Percentiles rank a stretch among this genome's conserved stretches.
These are phyloP conservation scores for Polydrusus tereticollis DNA, from an alignment of 2,888 invertebrate species.

Conservation along the genomic window DNA sequence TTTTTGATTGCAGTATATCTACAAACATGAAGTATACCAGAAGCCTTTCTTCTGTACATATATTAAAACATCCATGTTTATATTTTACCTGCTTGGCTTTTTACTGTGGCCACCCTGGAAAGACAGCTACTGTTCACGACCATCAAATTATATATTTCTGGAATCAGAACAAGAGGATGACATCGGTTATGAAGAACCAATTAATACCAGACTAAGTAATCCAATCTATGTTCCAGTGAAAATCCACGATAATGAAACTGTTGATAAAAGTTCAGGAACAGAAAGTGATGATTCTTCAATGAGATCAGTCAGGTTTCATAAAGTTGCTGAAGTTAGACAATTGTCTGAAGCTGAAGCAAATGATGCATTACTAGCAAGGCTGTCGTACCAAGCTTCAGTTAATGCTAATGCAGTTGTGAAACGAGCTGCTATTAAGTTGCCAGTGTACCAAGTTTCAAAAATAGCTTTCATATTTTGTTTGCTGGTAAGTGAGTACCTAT, in stretches of 20 bases:
- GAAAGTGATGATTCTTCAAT: constrained; percentile 82
- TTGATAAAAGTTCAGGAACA: constrained; percentile 76
- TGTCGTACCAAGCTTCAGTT: constrained; percentile 94
- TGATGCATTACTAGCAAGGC: constrained; percentile 90
- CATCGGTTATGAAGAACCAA: constrained; percentile 78
- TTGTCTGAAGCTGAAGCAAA: constrained; percentile 93
- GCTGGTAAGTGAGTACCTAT: constrained; percentile 73
- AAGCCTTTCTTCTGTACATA: constrained; percentile 98
- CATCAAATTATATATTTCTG: constrained; percentile 80
- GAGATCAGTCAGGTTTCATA: constrained; percentile 86
- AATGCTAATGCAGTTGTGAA: constrained; percentile 85
- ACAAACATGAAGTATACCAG: constrained; percentile 85
- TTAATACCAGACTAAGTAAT: constrained; percentile 75
- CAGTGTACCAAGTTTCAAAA: constrained; percentile 82
- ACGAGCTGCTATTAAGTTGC: constrained; percentile 81
- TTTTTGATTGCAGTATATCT: constrained; percentile 79
- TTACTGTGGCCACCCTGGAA: constrained; percentile 92
- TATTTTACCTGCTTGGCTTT: constrained; percentile 90
- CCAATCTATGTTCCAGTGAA: constrained; percentile 93
- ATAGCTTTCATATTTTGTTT: constrained; percentile 89
- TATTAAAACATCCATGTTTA: constrained; percentile 93
- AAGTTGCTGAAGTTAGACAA: constrained; percentile 89
- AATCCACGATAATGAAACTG: constrained; percentile 71
- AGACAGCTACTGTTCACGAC: constrained; percentile 76
- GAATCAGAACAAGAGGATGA: constrained; percentile 85